Conservation (phyloP, 2,113 vertebrate species). For the Casuarius casuarius region DNA sequence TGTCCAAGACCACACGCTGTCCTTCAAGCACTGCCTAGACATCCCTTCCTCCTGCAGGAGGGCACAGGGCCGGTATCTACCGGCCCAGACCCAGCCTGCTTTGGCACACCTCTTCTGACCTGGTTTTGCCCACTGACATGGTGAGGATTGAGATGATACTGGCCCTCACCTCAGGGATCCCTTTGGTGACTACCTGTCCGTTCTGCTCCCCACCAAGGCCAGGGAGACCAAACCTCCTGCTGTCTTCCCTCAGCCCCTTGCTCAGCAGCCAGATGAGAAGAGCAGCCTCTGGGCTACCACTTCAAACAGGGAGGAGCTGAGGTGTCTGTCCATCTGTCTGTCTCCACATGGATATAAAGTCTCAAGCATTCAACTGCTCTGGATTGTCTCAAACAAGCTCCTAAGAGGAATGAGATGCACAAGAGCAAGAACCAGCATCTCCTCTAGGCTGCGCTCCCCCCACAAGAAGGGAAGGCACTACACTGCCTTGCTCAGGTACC, state of each 20-base stretch:
- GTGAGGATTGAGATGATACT: background rate
- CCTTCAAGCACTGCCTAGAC: background rate
- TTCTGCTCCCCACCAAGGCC: background rate
- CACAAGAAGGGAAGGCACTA: background rate
- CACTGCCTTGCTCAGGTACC: background rate
- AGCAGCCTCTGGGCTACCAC: fast-evolving
- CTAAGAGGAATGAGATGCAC: background rate
- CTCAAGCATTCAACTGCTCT: background rate
- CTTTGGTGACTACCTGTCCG: background rate
- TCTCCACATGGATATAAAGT: background rate
- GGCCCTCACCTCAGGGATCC: background rate
- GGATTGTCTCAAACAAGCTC: background rate
- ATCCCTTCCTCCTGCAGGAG: background rate
- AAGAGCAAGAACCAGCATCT: background rate
- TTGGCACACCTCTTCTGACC: background rate
- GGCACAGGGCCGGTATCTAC: background rate
- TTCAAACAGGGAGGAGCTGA: background rate
- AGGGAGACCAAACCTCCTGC: background rate
- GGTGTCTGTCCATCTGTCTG: background rate
- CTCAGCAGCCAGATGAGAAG: background rate
- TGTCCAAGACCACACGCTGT: fast-evolving
- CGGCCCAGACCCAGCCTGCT: background rate
- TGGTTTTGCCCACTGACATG: no score
- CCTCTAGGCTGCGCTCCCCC: background rate
- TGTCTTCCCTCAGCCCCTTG: background rate